These are phyloP conservation scores for Solea solea DNA, from an alignment of 2,113 vertebrate species.

Conservation along the genomic window DNA sequence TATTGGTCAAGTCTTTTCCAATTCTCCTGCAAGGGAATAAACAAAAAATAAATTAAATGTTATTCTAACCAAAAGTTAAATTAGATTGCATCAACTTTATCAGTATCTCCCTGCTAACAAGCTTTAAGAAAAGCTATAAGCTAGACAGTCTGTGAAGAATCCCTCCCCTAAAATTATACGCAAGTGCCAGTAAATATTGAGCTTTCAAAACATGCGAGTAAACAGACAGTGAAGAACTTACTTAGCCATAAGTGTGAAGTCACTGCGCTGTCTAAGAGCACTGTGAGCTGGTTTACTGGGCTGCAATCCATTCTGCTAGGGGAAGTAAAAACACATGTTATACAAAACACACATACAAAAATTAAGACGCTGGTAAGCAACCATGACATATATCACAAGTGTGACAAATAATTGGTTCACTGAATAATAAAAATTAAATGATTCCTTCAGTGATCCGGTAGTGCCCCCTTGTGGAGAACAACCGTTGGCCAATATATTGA, in stretches of 20 bases:
- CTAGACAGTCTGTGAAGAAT: neutral
- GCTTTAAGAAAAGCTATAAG: neutral
- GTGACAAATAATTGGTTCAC: no score
- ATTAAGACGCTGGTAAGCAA: neutral
- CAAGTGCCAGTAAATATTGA: neutral
- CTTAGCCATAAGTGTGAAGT: conserved; percentile 95
- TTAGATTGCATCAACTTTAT: neutral
- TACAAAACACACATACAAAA: neutral
- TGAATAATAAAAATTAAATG: no score
- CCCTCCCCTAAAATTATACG: neutral
- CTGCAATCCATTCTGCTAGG: conserved; percentile 87
- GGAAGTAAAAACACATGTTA: neutral
- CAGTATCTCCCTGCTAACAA: neutral
- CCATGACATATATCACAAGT: no score
- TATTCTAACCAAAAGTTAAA: neutral
- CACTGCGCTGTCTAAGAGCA: conserved; percentile 89
- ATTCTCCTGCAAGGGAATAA: conserved; percentile 83
- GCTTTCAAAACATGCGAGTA: neutral
- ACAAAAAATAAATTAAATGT: neutral
- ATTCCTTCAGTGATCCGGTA: no score
- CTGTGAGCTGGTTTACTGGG: conserved; percentile 80
- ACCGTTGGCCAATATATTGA: no score
- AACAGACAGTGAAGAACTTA: conserved; percentile 75
- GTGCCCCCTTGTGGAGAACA: no score
- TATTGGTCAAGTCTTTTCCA: conserved; percentile 94